These are phyloP conservation scores for Macaria notata DNA, from an alignment of 2,888 invertebrate genomes.

Conservation along the genomic window DNA sequence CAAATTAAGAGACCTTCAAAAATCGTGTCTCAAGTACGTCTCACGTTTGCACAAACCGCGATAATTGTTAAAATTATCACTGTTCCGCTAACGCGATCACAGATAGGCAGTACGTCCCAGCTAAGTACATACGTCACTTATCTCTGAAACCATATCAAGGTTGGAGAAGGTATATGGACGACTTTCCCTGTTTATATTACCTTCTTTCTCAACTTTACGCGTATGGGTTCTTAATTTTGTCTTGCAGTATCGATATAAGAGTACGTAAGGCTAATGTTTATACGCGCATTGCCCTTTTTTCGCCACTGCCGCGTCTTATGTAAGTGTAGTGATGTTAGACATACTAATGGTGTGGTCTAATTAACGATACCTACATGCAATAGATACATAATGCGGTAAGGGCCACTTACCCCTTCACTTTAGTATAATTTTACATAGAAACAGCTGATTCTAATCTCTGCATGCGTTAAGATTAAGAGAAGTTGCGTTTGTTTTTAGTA, in stretches of 20 bases:
- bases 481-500: too few species aligned
- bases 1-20: slow-evolving; percentile 34
- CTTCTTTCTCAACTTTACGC: slow-evolving; percentile 36
- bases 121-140: slow-evolving; percentile 37
- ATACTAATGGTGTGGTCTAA: slow-evolving; percentile 41
- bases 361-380: slow-evolving; percentile 21
- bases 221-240: slow-evolving; percentile 35
- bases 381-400: background rate
- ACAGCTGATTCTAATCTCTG: too few species aligned
- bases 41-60: slow-evolving; percentile 41
- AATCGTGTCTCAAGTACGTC: slow-evolving; percentile 30
- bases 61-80: slow-evolving; percentile 49
- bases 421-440: too few species aligned
- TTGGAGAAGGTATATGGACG: slow-evolving; percentile 33
- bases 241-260: slow-evolving; percentile 21
- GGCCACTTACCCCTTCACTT: too few species aligned
- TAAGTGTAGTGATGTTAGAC: slow-evolving; percentile 34
- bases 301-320: slow-evolving; percentile 44
- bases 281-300: slow-evolving; percentile 35
- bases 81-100: slow-evolving; percentile 40
- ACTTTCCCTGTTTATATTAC: slow-evolving; percentile 41
- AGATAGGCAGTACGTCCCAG: slow-evolving; percentile 30
- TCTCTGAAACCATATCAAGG: slow-evolving; percentile 44
- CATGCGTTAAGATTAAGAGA: too few species aligned
- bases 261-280: slow-evolving; percentile 29